phyloP scores from a whole-genome alignment of 1,140 invertebrate species.

The Diprion similis region DNA sequence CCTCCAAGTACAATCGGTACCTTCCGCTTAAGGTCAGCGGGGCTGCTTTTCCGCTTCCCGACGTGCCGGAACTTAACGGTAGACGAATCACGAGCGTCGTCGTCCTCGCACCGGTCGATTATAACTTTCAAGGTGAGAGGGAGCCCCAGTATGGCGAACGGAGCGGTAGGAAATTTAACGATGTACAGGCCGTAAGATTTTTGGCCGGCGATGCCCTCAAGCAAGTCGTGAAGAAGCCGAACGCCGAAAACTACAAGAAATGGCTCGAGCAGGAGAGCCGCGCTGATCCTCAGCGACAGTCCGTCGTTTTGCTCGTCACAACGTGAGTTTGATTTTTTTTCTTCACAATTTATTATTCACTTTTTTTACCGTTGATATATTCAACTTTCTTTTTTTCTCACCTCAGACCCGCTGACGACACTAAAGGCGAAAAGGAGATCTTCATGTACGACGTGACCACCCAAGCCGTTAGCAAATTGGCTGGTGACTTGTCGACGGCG shows the following conservation, averaged over 20 bases:
- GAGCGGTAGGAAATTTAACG: slow-evolving; percentile 46
- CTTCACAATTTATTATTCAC: slow-evolving; percentile 18
- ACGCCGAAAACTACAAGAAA: slow-evolving; percentile 77
- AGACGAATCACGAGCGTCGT: slow-evolving; percentile 82
- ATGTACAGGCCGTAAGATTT: slow-evolving; percentile 61
- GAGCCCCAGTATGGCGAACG: slow-evolving; percentile 37
- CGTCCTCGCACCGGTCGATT: slow-evolving; percentile 80
- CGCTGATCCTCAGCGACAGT: slow-evolving; percentile 74
- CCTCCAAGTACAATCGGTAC: slow-evolving; percentile 81
- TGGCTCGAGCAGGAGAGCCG: slow-evolving; percentile 80
- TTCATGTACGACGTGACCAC: slow-evolving; percentile 83
- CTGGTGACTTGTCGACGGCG: slow-evolving; percentile 77
- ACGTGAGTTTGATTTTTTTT: slow-evolving; percentile 66
- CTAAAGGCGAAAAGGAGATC: slow-evolving; percentile 73
- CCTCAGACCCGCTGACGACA: slow-evolving; percentile 59
- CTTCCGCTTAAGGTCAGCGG: slow-evolving; percentile 83
- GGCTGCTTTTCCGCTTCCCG: slow-evolving; percentile 82
- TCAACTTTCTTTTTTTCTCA: slow-evolving; percentile 2
- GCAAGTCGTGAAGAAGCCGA: slow-evolving; percentile 76
- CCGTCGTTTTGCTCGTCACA: slow-evolving; percentile 79
- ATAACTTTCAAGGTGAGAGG: slow-evolving; percentile 61
- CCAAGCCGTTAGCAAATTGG: slow-evolving; percentile 71
- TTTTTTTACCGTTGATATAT: background rate
- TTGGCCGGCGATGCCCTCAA: slow-evolving; percentile 74
- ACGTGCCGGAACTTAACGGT: slow-evolving; percentile 73